Conservation (phyloP, 2,113 vertebrate species). For the Mirza zaza region DNA sequence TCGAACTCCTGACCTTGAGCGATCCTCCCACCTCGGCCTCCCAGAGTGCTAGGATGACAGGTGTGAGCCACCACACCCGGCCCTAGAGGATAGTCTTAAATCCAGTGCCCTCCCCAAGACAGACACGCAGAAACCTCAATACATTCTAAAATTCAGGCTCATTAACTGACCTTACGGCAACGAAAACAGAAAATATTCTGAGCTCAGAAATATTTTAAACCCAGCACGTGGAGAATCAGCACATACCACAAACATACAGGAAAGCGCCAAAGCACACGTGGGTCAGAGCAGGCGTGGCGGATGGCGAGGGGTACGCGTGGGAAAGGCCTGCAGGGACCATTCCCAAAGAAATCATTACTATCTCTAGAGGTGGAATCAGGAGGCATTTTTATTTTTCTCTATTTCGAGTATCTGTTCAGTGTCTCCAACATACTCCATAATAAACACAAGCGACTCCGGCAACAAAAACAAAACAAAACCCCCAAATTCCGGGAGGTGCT, state of each 20-base stretch:
- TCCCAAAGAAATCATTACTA: not conserved
- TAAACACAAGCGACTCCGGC: not conserved
- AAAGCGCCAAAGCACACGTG: not conserved
- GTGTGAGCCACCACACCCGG: no score
- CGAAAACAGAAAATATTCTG: not conserved
- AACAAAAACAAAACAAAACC: not conserved
- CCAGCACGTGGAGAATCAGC: not conserved
- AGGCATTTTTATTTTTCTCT: not conserved
- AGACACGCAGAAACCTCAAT: not conserved
- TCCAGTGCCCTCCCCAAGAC: not conserved
- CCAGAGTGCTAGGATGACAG: no score
- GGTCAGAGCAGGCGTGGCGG: no score
- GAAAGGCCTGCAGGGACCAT: not conserved
- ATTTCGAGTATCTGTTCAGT: not conserved
- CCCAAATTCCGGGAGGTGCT: not conserved
- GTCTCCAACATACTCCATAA: not conserved
- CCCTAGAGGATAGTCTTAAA: not conserved
- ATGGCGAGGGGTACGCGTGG: not conserved
- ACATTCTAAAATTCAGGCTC: not conserved
- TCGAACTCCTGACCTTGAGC: no score
- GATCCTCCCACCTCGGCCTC: no score
- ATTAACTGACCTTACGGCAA: no score
- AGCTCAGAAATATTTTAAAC: not conserved
- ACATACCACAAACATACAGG: not conserved
- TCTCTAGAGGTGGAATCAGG: not conserved